Evolutionary conservation across 2,888 invertebrate species (phyloP), one percentile per base, ranked within the genome.

Genomic region (Pammene aurita): DNA sequence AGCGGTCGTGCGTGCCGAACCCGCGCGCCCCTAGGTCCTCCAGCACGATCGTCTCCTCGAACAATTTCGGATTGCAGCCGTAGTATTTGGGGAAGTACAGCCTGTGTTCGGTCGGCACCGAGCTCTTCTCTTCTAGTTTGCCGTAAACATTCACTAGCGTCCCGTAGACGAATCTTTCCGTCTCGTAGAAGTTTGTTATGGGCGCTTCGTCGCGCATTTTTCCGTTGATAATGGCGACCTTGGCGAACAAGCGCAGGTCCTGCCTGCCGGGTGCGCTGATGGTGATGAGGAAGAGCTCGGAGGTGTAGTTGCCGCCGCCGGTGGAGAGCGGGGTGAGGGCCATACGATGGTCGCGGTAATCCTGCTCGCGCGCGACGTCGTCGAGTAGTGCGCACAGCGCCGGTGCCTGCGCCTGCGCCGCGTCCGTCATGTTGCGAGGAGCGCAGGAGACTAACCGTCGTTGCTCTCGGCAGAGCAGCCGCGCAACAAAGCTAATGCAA

Each of bases 271-370:
- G 70, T 0, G 77, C 75, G 4, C 73, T 73, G 42, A 86, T 71
- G 2, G 75, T 78, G 1, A 77, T 77, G 34, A 73, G 66, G 64
- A 76, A 82, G 0, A 87, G 69, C n/a, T 75, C 74, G 0, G 87
- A 84, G 0, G 84, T 84, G 71, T 82, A 86, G 72, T 87, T 88
- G 0, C 82, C 84, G 4, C 87, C 88, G 5, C 75, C 83, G 0
- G 79, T 81, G 5, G 76, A 74, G 7, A 83, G 73, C 1, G 79
- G 73, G n/a, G 77, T 74, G 10, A 87, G 26, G 35, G 76, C 71
- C 4, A 83, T 66, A 14, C 78, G 73, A 42, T 74, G 68, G 9
- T 80, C 70, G 26, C 74, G 56, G 68, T 80, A 83, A 2, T 76
- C 70, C 9, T 78, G 75, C 56, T 80, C 75, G n/a, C 57, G 67